Base-by-base conservation (phyloP, 2,113 vertebrate species). In the Philantomba maxwellii region DNA sequence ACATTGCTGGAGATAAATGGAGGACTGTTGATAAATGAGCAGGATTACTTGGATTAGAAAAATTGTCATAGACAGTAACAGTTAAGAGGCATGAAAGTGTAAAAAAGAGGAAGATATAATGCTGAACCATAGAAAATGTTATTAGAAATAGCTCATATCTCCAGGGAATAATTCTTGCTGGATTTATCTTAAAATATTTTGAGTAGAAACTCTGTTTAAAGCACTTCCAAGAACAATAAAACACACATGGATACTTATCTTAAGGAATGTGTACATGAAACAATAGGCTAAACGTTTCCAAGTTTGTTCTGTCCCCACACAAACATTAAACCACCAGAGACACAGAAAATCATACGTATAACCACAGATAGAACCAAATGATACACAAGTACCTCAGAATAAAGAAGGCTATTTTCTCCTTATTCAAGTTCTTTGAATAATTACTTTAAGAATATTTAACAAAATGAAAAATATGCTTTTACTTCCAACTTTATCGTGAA, bases 131-230 rank as follows among this genome's bases (percentile, higher is more conserved):
- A 97, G 36, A 73, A 95, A 94, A 91, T 47, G 25, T 66, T 97
- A 45, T 92, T 95, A 95, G 85, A 96, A 91, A 92, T 47, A 94
- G 60, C 90, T 91, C 77, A 64, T 55, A 89, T 87, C 51, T 95
- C 83, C 21, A 26, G 87, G 92, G 88, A 98, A 97, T 51, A 57
- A 96, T 98, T 98, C 82, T 93, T 97, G 57, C 49, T 96, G 97
- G 90, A 98, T 97, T 98, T 92, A 62, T 60, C 95, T 97, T 96
- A 98, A 97, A 98, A 94, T 78, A 97, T 94, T 87, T 97, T 73
- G 97, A 77, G 26, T 83, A 90, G 92, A 97, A 98, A 92, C 36
- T 95, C 66, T 97, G 91, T 96, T 84, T 57, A 25, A 70, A 95
- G 57, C 85, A 45, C 47, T 93, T 98, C 82, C n/a, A 77, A 96